These are phyloP conservation scores for Ctena decussata DNA, from an alignment of 2,888 invertebrate genomes.

Conservation along the genomic window DNA sequence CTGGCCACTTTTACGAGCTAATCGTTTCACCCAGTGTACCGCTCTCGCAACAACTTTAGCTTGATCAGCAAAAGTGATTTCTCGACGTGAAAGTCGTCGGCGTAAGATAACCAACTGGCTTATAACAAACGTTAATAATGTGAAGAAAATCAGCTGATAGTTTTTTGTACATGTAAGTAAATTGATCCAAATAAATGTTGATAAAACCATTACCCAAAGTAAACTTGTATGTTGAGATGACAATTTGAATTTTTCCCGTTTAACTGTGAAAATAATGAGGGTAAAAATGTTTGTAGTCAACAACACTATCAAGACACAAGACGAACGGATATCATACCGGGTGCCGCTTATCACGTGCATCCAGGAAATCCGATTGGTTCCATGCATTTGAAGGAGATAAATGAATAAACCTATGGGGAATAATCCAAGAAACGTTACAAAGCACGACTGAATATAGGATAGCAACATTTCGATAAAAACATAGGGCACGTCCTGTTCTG, in stretches of 20 bases:
- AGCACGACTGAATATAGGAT: conserved; percentile 64
- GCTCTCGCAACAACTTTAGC: conserved; percentile 61
- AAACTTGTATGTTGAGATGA: not conserved
- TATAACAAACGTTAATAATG: conserved; percentile 39
- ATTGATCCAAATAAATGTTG: not conserved
- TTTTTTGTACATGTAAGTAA: not conserved
- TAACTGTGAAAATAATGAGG: not conserved
- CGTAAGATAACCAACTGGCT: conserved; percentile 60
- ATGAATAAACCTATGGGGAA: not conserved
- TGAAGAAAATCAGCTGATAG: not conserved
- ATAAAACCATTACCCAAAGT: not conserved
- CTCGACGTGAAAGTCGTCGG: conserved; percentile 27
- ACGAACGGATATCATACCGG: not conserved
- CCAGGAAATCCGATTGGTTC: not conserved
- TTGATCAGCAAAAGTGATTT: conserved; percentile 54
- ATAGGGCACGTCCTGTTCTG: conserved; percentile 53
- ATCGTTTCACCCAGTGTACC: conserved; percentile 57
- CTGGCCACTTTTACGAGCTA: conserved; percentile 33
- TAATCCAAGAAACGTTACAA: conserved; percentile 31
- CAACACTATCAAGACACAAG: not conserved
- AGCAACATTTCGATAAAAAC: conserved; percentile 64
- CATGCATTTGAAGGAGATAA: not conserved
- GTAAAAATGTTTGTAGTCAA: conserved; percentile 5
- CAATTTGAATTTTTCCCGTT: not conserved
- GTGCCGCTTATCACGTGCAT: not conserved